Conservation (phyloP, 1,140 invertebrate genomes). For the Neoseiulus cucumeris region DNA sequence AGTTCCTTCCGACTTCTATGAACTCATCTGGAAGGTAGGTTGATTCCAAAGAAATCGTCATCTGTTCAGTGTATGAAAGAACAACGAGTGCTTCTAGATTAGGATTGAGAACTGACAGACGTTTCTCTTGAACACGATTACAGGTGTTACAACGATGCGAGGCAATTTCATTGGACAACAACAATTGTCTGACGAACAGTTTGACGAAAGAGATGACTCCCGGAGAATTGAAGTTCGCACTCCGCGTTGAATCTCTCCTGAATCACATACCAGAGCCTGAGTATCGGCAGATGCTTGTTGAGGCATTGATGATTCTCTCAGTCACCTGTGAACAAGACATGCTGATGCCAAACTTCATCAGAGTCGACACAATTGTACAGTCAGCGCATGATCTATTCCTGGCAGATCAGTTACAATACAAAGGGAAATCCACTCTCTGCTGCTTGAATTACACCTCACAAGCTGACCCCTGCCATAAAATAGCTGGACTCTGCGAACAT, state of each 20-base stretch:
- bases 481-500: conserved; percentile 83
- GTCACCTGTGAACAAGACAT: conserved; percentile 63
- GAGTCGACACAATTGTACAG: conserved; percentile 77
- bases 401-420: conserved; percentile 59
- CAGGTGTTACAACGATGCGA: conserved; percentile 6
- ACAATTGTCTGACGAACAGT: conserved; percentile 8
- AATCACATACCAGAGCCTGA: conserved; percentile 95
- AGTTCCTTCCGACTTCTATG: conserved; percentile 89
- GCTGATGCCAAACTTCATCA: conserved; percentile 44
- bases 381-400: conserved; percentile 86
- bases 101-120: not conserved
- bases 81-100: conserved; percentile 42
- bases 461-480: conserved; percentile 56
- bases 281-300: conserved; percentile 90
- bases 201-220: conserved; percentile 57
- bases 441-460: conserved; percentile 21
- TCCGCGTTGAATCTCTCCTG: conserved; percentile 89
- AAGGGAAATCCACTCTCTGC: conserved; percentile 4
- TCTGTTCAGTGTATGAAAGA: too few species aligned
- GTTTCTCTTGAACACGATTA: not conserved
- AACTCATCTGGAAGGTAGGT: conserved; percentile 56
- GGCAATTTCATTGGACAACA: not conserved
- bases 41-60: not conserved
- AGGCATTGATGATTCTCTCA: conserved; percentile 87
- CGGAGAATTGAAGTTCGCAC: conserved; percentile 91